phyloP scores from a whole-genome alignment of 2,797 vertebrate genomes.

The Lindbergichthys nudifrons region DNA sequence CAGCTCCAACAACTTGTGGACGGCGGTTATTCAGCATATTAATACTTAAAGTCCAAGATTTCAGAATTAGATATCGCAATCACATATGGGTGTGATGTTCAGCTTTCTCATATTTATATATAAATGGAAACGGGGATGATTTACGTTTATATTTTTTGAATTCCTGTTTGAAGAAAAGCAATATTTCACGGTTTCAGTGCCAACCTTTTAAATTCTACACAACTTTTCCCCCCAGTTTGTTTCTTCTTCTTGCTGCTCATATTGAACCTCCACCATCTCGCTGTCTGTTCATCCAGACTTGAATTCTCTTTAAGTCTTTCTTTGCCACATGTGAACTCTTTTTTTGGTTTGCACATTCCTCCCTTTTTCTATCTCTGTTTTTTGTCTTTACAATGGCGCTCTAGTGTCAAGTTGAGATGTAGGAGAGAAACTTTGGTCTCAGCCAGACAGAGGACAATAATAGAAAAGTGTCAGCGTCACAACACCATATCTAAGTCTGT shows the following conservation, averaged over 20 bases:
- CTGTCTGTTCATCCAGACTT: constrained; percentile 19
- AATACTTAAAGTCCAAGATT: not conserved
- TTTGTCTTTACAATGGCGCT: constrained; percentile 42
- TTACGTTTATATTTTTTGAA: not conserved
- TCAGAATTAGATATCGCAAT: not conserved
- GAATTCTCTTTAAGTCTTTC: not conserved
- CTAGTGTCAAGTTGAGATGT: constrained; percentile 48
- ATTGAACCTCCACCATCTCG: constrained; percentile 12
- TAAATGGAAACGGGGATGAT: not conserved
- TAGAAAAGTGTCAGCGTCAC: constrained; percentile 55
- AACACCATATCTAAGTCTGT: constrained; percentile 52
- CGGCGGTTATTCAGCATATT: not conserved
- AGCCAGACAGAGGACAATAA: constrained; percentile 47
- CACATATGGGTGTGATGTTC: not conserved
- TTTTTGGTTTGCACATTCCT: not conserved
- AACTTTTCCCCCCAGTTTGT: not conserved
- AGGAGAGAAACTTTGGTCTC: constrained; percentile 42
- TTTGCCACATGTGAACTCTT: constrained; percentile 1
- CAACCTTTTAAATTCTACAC: constrained; percentile 6
- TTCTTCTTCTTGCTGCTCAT: constrained; percentile 8
- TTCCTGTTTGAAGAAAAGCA: not conserved
- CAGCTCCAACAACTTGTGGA: not conserved
- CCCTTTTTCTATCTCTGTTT: not conserved
- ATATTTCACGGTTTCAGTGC: constrained; percentile 3
- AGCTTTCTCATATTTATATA: not conserved